Conservation (phyloP, 2,113 vertebrate genomes). For the Phoxinus phoxinus region DNA sequence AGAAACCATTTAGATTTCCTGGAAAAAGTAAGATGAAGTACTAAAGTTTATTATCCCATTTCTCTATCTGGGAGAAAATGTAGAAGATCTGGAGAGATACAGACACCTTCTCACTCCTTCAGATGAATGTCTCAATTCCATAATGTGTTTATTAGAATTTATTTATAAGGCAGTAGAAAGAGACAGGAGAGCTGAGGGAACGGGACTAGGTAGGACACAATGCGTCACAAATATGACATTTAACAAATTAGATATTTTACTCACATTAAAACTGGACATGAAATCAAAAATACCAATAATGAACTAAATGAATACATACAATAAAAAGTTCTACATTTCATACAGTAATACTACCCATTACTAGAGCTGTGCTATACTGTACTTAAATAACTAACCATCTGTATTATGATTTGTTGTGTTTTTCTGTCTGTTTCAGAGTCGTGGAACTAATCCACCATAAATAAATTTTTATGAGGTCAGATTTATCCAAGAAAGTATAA, state of each 20-base stretch:
- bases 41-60: not conserved
- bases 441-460: constrained; percentile 8
- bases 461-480: constrained; percentile 10
- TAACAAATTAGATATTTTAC: not conserved
- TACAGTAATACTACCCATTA: not conserved
- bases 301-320: not conserved
- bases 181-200: not conserved
- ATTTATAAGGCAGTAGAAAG: not conserved
- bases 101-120: not conserved
- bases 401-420: constrained; percentile 8
- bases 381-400: constrained; percentile 9
- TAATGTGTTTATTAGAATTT: not conserved
- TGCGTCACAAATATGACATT: not conserved
- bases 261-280: not conserved
- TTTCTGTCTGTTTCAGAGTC: not conserved
- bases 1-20: not conserved
- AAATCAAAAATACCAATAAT: not conserved
- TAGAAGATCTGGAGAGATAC: not conserved
- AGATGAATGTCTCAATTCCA: not conserved
- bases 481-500: constrained; percentile 8
- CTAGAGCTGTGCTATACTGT: not conserved
- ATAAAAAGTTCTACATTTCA: not conserved
- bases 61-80: not conserved
- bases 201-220: not conserved
- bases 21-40: not conserved